These are phyloP conservation scores for Aegithalos caudatus DNA, from an alignment of 2,113 vertebrate species.

Conservation along the genomic window DNA sequence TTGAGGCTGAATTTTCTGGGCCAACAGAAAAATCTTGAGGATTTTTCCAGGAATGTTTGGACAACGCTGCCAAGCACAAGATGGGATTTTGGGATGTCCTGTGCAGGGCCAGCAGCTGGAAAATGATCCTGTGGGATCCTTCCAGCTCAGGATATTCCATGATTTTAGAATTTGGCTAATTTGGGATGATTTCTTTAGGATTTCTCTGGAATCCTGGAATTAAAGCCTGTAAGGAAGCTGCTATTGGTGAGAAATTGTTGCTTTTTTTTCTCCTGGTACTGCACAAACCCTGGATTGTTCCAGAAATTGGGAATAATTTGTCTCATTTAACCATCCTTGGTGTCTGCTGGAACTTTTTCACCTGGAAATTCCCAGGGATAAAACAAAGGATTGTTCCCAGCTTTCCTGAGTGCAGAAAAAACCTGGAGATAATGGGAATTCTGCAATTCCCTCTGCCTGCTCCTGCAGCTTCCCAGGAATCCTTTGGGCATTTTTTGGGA, in stretches of 20 bases:
- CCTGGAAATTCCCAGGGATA: not conserved
- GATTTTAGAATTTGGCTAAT: fast-evolving
- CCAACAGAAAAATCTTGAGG: not conserved
- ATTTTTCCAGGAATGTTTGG: not conserved
- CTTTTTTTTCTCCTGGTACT: not conserved
- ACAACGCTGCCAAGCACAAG: fast-evolving
- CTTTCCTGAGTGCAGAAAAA: not conserved
- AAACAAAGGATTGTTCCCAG: too few relatives aligned
- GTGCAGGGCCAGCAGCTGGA: not conserved
- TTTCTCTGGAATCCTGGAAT: not conserved
- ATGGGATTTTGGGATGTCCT: not conserved
- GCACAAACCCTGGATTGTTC: not conserved
- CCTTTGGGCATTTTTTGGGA: not conserved
- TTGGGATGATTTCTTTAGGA: not conserved
- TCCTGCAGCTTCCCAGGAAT: not conserved
- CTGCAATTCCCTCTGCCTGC: not conserved
- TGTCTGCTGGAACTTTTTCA: not conserved
- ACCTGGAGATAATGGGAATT: not conserved
- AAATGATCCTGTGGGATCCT: not conserved
- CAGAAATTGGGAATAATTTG: not conserved
- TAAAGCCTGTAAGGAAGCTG: not conserved
- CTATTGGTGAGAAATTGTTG: not conserved
- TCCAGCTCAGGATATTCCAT: not conserved
- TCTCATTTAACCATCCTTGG: too few relatives aligned
- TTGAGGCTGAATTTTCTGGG: not conserved